These are phyloP conservation scores for Reinhardtius hippoglossoides DNA, from an alignment of 2,113 vertebrate species.

Conservation along the genomic window DNA sequence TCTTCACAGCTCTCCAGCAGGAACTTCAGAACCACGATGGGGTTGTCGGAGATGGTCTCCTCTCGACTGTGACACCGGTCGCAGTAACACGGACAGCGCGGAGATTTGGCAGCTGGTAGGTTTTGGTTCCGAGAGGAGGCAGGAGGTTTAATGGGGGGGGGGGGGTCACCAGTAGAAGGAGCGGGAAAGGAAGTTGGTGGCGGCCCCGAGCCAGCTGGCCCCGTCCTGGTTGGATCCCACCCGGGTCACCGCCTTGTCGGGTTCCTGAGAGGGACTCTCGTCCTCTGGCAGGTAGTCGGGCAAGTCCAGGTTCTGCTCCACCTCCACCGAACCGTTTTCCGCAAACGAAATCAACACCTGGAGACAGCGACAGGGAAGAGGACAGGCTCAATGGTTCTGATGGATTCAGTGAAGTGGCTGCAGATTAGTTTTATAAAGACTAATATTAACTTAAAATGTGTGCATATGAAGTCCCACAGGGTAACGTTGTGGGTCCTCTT, in stretches of 20 bases:
- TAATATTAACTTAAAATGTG: no score
- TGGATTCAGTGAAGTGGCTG: no score
- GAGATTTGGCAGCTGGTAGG: conserved; percentile 35
- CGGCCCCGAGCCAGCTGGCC: conserved; percentile 89
- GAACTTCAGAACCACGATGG: neutral
- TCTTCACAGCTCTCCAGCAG: neutral
- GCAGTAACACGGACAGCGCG: conserved; percentile 45
- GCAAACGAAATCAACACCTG: conserved; percentile 90
- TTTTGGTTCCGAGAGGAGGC: conserved; percentile 50
- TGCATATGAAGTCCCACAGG: no score
- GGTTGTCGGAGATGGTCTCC: no score
- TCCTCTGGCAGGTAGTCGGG: conserved; percentile 95
- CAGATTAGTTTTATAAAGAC: no score
- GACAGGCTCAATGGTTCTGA: neutral
- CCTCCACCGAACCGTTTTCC: conserved; percentile 86
- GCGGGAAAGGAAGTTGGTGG: conserved; percentile 93
- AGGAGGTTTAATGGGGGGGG: conserved; percentile 15
- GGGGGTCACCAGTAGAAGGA: conserved; percentile 94
- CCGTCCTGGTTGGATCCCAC: conserved; percentile 82
- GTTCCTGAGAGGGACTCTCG: conserved; percentile 90
- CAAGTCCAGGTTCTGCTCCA: conserved; percentile 89
- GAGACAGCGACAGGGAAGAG: neutral
- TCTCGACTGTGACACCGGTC: no score
- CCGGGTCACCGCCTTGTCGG: conserved; percentile 85
- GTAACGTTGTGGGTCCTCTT: no score